Conservation (phyloP, 2,888 invertebrate genomes). For the Lottia gigantea region DNA sequence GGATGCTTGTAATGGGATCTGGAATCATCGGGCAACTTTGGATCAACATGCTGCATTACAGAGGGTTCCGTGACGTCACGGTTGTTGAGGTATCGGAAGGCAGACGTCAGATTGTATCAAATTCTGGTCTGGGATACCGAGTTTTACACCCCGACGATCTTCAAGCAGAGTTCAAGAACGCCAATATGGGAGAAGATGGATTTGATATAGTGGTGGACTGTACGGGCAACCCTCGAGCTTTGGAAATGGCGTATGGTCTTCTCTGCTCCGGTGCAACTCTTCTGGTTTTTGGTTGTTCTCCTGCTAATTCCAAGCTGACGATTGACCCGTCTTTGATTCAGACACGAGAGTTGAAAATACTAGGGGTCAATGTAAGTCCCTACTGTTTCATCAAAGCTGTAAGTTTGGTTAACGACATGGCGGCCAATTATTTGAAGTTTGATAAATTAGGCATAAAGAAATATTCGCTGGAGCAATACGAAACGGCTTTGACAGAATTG, state of each 20-base stretch:
- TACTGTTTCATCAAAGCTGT: neutral
- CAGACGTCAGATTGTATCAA: neutral
- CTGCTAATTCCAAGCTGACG: neutral
- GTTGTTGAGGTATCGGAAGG: neutral
- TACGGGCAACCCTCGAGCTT: neutral
- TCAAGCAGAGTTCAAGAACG: neutral
- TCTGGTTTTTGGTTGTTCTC: neutral
- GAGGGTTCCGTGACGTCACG: neutral
- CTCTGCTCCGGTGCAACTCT: neutral
- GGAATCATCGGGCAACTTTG: constrained; percentile 1
- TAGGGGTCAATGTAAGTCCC: neutral
- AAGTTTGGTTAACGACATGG: neutral
- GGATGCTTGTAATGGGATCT: neutral
- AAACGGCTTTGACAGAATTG: neutral
- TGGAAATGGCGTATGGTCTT: neutral
- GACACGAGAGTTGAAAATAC: neutral
- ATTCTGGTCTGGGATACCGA: neutral
- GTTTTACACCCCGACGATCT: neutral
- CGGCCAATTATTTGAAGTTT: neutral
- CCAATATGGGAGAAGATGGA: neutral
- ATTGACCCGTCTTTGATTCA: neutral
- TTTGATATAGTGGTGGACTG: constrained; percentile 9
- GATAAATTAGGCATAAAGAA: neutral
- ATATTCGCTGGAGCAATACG: neutral
- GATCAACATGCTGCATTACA: neutral